Evolutionary conservation across 2,888 invertebrate genomes (phyloP).

Genomic region (Ophion costatus): DNA sequence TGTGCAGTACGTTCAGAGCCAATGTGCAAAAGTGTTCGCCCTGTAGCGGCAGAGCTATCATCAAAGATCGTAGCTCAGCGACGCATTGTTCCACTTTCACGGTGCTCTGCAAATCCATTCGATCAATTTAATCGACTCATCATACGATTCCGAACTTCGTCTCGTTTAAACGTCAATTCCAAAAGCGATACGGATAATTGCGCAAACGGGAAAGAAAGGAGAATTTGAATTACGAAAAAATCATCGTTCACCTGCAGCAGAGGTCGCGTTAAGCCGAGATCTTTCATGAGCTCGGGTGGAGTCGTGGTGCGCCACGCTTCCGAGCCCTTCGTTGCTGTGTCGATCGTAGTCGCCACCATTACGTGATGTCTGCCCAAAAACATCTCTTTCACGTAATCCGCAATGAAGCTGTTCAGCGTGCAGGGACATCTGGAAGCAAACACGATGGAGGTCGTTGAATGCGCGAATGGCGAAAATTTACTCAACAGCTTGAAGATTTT

Average conservation of each 20-base stretch:
- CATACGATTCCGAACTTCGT: background rate
- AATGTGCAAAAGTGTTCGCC: conserved; percentile 90
- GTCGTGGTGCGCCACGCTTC: conserved; percentile 92
- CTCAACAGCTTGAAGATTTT: conserved; percentile 51
- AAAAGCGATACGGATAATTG: background rate
- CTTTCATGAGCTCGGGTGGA: conserved; percentile 88
- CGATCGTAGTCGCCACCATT: conserved; percentile 87
- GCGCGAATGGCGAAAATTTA: too few species aligned
- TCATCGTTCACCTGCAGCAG: conserved; percentile 85
- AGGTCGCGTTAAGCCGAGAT: conserved; percentile 87
- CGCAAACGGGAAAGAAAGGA: background rate
- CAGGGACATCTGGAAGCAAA: conserved; percentile 86
- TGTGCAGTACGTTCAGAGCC: conserved; percentile 88
- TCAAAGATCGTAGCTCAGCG: conserved; percentile 88
- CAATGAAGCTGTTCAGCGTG: conserved; percentile 92
- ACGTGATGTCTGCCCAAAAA: conserved; percentile 92
- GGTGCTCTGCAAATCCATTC: conserved; percentile 86
- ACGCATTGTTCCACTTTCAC: conserved; percentile 89
- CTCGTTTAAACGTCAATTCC: background rate
- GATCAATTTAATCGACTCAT: conserved; percentile 42
- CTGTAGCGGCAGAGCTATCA: conserved; percentile 90
- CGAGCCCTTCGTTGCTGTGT: conserved; percentile 89
- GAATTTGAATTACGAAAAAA: background rate
- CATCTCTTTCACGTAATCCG: conserved; percentile 93
- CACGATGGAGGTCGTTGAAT: background rate